Base-by-base conservation (phyloP, 2,888 invertebrate genomes). In the Agonum fuliginosum region DNA sequence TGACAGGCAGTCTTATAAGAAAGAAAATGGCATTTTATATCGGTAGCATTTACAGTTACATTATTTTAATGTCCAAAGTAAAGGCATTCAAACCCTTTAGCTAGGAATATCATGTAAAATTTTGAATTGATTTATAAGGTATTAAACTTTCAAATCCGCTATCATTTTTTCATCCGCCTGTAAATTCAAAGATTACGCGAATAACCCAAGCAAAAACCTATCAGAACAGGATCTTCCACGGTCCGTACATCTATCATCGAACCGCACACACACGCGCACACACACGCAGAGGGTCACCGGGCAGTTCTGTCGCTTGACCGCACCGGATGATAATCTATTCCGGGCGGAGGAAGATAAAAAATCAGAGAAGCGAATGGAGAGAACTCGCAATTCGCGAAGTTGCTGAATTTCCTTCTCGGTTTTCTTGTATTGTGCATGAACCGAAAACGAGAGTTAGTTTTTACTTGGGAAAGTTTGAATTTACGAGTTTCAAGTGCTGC, bases 321-420 rank as follows among this genome's bases (percentile, higher is more conserved):
- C 30, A 62, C 30, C 17, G 58, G 34, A 62, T 62, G 34, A 30
- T 62, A 62, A 62, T 62, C 58, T 62, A 62, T 62, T 62, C 58
- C 17, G 58, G 12, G 34, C 58, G 14, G 14, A n/a, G 12, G 17
- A 10, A 17, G 30, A 30, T 24, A 62, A 62, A 62, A 54, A 54
- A 54, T 54, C 54, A n/a, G n/a, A n/a, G n/a, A n/a, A n/a, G n/a
- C n/a, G n/a, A n/a, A n/a, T n/a, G n/a, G n/a, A n/a, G n/a, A n/a
- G n/a, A n/a, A n/a, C n/a, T n/a, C n/a, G n/a, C n/a, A n/a, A n/a
- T n/a, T n/a, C n/a, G n/a, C n/a, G n/a, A n/a, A n/a, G n/a, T n/a
- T n/a, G n/a, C 54, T 17, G 17, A 17, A 46, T 1, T 46, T 46
- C n/a, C n/a, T 5, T 30, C 30, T 5, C 30, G 41, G 12, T 46